Percentiles rank a stretch among this genome's conserved stretches.
phyloP scores from a whole-genome alignment of 2,113 vertebrate genomes.

The Pogonocichla stellata region DNA sequence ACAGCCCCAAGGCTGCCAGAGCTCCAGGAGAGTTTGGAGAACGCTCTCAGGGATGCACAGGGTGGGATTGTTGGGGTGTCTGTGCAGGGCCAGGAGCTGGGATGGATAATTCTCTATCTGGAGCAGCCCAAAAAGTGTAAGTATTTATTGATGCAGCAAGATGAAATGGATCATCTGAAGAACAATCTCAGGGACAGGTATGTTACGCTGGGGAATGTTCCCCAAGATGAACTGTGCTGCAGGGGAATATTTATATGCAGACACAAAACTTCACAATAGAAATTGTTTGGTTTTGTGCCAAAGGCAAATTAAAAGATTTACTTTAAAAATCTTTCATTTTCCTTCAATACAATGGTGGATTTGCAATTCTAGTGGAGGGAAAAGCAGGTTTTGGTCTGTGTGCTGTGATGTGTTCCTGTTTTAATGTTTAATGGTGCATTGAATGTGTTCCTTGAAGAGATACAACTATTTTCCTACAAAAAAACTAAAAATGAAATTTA shows the following conservation, averaged over 20 bases:
- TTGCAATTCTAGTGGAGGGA: neutral
- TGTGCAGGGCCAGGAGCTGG: neutral
- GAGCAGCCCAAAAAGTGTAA: neutral
- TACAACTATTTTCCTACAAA: neutral
- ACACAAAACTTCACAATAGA: neutral
- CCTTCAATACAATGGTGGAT: neutral
- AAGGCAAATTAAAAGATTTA: neutral
- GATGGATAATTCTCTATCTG: neutral
- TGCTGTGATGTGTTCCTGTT: neutral
- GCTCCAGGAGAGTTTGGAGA: neutral
- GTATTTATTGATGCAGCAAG: neutral
- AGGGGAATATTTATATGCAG: neutral
- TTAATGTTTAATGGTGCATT: neutral
- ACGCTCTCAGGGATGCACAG: fast-evolving
- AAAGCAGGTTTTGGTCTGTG: neutral
- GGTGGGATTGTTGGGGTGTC: neutral
- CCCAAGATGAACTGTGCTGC: neutral
- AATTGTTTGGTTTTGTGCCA: neutral
- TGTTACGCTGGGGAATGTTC: neutral
- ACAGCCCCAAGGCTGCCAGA: neutral
- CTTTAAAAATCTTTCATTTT: neutral
- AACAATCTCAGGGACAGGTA: neutral
- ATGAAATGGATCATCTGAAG: neutral
- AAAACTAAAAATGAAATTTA: neutral
- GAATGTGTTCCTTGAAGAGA: neutral